Evolutionary conservation across 2,113 vertebrate species (phyloP), one percentile per base, ranked within the genome.

Genomic region (Nycticryphes semicollaris): DNA sequence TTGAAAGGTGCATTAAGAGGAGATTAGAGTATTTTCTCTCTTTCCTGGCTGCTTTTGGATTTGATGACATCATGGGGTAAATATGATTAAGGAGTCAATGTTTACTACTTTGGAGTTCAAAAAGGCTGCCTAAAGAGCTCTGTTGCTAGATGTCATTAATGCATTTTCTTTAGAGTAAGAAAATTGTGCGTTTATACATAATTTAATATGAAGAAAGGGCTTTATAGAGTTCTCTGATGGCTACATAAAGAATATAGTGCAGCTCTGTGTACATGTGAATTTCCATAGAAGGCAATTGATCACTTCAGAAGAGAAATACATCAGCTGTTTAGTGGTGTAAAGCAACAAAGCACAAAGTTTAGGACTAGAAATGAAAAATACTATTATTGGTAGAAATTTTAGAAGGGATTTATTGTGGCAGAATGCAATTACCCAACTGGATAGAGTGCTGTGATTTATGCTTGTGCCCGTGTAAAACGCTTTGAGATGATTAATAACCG

Each of bases 401-500:
- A 87, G 63, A 91, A 83, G 47, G 66, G 87, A 94, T 94, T 95
- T 89, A 93, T 59, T 76, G 70, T 89, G 87, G 81, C 74, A 94
- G 81, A 94, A 76, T 87, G 92, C 62, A 94, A 94, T 94, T 89
- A 91, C 87, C 64, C 74, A 79, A 28, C 70, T 45, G 70, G 41
- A 89, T 70, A 66, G 81, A 93, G 72, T 51, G 28, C 74, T 80
- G 67, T 95, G 94, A 95, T 91, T 95, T 91, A 87, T 80, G 51
- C 67, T 82, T 77, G 62, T 66, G 59, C 54, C 64, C 0, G 0
- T 59, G 74, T 94, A 73, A 94, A 96, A 73, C 2, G 10, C 67
- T 91, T 85, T 63, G 45, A 84, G 67, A 94, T 95, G 89, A 97
- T 96, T 94, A 94, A 96, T 94, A 92, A 96, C 74, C 1, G 1